phyloP scores from a whole-genome alignment of 2,113 vertebrate genomes.

The Barbus barbus region DNA sequence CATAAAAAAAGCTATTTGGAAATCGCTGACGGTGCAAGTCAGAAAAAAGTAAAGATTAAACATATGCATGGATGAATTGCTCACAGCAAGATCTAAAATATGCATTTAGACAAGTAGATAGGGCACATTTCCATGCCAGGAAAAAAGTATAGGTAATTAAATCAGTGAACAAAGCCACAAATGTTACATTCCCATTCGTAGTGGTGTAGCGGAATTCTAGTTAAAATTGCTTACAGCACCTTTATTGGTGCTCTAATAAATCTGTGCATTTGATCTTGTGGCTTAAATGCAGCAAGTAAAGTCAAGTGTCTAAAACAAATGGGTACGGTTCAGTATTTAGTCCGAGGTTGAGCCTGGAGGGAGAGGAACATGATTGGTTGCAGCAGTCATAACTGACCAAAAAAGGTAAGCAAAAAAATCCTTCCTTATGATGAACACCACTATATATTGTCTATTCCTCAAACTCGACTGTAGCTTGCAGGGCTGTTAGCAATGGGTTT shows the following conservation, averaged over 20 bases:
- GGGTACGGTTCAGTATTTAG: neutral
- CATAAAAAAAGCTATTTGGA: too few relatives aligned
- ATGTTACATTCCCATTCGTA: neutral
- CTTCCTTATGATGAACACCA: conserved; percentile 7
- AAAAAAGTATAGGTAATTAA: neutral
- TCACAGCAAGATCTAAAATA: neutral
- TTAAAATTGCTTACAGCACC: neutral
- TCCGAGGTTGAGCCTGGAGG: conserved; percentile 13
- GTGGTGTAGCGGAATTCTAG: neutral
- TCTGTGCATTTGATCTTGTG: neutral
- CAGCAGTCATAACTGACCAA: conserved; percentile 7
- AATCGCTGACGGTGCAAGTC: too few relatives aligned
- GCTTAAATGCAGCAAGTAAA: neutral
- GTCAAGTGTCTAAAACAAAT: neutral
- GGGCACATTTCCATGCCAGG: too few relatives aligned
- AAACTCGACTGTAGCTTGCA: conserved; percentile 18
- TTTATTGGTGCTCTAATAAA: neutral
- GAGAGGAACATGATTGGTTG: conserved; percentile 22
- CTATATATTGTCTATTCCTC: conserved; percentile 2
- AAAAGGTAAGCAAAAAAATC: conserved; percentile 15
- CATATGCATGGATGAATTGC: neutral
- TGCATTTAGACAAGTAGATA: too few relatives aligned
- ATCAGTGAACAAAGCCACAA: neutral
- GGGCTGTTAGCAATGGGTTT: conserved; percentile 24
- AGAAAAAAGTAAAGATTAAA: neutral